Evolutionary conservation across 1,140 invertebrate genomes (phyloP), one percentile per base, ranked within the genome.

Genomic region (Diachasmimorpha longicaudata): DNA sequence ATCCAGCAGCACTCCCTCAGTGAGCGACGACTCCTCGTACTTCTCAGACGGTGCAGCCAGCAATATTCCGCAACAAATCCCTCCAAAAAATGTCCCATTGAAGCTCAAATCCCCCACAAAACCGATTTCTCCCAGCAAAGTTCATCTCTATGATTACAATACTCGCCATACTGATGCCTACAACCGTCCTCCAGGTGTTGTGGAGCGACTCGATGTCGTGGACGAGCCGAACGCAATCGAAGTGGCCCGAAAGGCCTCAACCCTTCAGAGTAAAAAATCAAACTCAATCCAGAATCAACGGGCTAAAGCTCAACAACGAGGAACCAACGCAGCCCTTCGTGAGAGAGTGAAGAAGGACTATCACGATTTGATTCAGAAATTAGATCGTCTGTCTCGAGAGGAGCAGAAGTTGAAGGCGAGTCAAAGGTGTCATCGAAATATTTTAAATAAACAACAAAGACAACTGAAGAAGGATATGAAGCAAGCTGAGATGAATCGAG

Each of bases 321-420:
- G 89, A 4, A 81, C 87, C 66, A 85, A 89, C 79, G 90, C 91
- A 5, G 76, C 88, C 37, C 82, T 90, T 70, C 85, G 89, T 72
- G 89, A 90, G 78, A 87, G 83, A 81, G 83, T 90, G 0, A 84
- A 86, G 52, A 83, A 84, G 13, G 89, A 91, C 81, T 90, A 91
- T 79, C 79, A 89, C 72, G 81, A 85, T 21, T 81, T 91, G 42
- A 58, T 91, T 67, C 79, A 88, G 75, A 87, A 85, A 81, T 79
- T 91, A 11, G 78, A 88, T 73, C 76, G 82, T 37, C 78, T 84
- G 5, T 72, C 80, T 0, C 77, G 76, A 1, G 85, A 88, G 46
- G 86, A 88, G 72, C 80, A 83, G 9, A 87, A 83, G 76, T 69
- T 87, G 11, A 86, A 84, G 81, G 84, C 85, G 5, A 52, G 48